Base-by-base conservation (phyloP, 2,888 invertebrate genomes). In the Meghimatium bilineatum region DNA sequence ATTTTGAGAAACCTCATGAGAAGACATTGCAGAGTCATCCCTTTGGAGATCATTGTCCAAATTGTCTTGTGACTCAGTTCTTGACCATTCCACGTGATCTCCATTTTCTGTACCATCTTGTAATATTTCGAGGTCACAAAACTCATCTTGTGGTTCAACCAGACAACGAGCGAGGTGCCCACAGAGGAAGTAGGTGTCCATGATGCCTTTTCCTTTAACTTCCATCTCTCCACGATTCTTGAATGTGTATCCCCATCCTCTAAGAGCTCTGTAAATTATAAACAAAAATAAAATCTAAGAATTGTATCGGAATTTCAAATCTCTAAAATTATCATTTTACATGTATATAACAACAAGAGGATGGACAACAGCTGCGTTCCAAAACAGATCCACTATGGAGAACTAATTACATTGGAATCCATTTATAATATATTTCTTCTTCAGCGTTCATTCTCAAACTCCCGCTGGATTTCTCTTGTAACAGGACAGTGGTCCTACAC, bases 121-220 rank as follows among this genome's bases (percentile, higher is more conserved):
- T 49, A 36, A 38, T 17, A 78, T 67, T 26, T 71, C 72, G 26
- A 84, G 80, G 26, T 63, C 63, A 52, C 38, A 52, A 36, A 74
- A 84, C 29, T 79, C 71, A 80, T 86, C 86, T 0, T 69, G 71
- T 0, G 82, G 84, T 2, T 86, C 86, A 12, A 29, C 38, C 26
- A 80, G 34, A n/a, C 52, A 32, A 8, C 80, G 80, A 17, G 72
- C 32, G 17, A 77, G 71, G 36, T 80, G 71, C 0, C 82, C 86
- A 60, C 79, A 63, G 12, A 85, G 74, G 66, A 86, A 83, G 38
- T 81, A 85, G 38, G 85, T 83, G 72, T 32, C 32, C 83, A 85
- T 83, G 66, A 66, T 34, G 2, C 85, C 85, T 66, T 85, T 85
- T 60, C 85, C 85, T 44, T 83, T 83, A 38, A 85, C 80, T 36